Evolutionary conservation across 2,888 invertebrate genomes (phyloP), one percentile per base, ranked within the genome.

Genomic region (Thymelicus sylvestris): DNA sequence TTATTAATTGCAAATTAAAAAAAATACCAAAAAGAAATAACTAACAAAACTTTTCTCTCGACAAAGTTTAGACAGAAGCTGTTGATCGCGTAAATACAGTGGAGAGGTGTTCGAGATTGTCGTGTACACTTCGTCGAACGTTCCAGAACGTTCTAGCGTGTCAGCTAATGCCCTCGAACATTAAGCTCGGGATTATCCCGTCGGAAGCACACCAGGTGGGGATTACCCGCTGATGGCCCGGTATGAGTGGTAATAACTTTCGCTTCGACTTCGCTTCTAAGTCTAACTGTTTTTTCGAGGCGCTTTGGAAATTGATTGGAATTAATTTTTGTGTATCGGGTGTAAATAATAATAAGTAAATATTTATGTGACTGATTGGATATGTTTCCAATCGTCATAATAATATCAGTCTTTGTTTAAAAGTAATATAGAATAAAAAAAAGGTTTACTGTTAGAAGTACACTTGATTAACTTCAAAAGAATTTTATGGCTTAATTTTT

Each of bases 111-210:
- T 50, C 50, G 31, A 39, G 31, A 19, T 19, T 13, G 59, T 38
- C 59, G 59, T 13, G 59, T 38, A n/a, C 19, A 8, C 19, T 19
- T 15, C 39, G 39, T 15, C 7, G 48, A 69, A 47, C 48, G 39
- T 67, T 59, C 62, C 41, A 60, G 67, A 72, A 70, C 62, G 63
- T 70, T 70, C 69, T 55, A 66, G 63, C 73, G 81, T 79, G 81
- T 79, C 81, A 82, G 77, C 83, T 87, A 87, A 87, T 85, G 81
- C 81, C 76, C 78, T 75, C 78, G 77, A 80, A 82, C 83, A 85
- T 84, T 86, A 87, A 87, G 83, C 82, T 79, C 76, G 74, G 81
- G 85, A 84, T 88, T 83, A 87, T 87, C 85, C 80, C 79, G 79
- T 78, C 76, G 77, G 80, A 78, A 79, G 78, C 80, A 78, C 78